Evolutionary conservation across 2,797 vertebrate species (phyloP).

Genomic region (Eidolon dupreanum): DNA sequence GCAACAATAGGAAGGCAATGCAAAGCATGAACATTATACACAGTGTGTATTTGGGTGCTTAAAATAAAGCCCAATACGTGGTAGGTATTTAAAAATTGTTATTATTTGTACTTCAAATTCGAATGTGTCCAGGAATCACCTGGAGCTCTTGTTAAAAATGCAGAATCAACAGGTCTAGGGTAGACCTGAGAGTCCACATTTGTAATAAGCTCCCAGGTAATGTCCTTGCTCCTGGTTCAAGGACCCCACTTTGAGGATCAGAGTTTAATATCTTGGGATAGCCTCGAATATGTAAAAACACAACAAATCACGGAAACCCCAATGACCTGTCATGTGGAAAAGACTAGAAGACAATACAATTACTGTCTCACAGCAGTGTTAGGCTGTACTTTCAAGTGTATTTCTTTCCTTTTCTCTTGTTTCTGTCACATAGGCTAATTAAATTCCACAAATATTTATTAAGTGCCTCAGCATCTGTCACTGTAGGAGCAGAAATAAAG

Average conservation of each 20-base stretch:
- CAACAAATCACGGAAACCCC: not conserved
- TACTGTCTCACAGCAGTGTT: not conserved
- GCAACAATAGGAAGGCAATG: not conserved
- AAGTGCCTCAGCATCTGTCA: not conserved
- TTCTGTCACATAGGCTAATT: conserved; percentile 26
- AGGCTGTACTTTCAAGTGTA: not conserved
- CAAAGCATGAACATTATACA: not conserved
- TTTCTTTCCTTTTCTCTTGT: not conserved
- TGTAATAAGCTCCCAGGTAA: not conserved
- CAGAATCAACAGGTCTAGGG: not conserved
- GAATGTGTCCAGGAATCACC: not conserved
- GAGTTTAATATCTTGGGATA: not conserved
- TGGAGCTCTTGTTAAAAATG: not conserved
- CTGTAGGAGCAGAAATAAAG: conserved; percentile 7
- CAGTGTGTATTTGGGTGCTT: not conserved
- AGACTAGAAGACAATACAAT: not conserved
- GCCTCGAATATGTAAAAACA: not conserved
- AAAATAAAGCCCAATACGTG: not conserved
- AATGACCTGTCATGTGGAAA: not conserved
- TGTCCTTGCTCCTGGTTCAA: not conserved
- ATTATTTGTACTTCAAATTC: conserved; percentile 3
- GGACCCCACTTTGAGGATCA: not conserved
- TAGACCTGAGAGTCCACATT: not conserved
- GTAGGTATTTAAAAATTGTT: not conserved
- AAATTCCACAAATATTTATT: conserved; percentile 6